Percentiles rank a stretch among this genome's conserved stretches.
These are phyloP conservation scores for Hippopotamus amphibius DNA, from an alignment of 2,113 vertebrate species.

Conservation along the genomic window DNA sequence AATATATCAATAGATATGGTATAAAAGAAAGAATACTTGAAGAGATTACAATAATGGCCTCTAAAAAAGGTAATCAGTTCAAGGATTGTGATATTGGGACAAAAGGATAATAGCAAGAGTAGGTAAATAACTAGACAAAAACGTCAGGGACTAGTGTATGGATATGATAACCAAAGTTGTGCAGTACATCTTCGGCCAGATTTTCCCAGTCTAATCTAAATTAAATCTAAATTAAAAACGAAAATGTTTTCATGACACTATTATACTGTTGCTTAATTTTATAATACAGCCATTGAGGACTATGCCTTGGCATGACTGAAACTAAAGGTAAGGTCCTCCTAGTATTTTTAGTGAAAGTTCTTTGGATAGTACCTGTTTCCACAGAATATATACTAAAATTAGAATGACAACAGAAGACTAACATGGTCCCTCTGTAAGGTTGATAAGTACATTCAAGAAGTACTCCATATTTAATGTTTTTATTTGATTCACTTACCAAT, in stretches of 20 bases:
- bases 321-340: not conserved
- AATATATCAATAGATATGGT: not conserved
- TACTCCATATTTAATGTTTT: not conserved
- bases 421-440: not conserved
- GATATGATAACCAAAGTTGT: not conserved
- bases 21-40: not conserved
- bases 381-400: not conserved
- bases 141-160: not conserved
- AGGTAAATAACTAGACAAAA: slow-evolving; percentile 30
- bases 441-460: slow-evolving; percentile 23
- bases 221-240: slow-evolving; percentile 9
- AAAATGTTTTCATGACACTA: not conserved
- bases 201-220: not conserved
- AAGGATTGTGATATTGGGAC: not conserved
- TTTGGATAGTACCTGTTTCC: not conserved
- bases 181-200: not conserved
- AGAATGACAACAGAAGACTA: not conserved
- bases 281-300: not conserved
- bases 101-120: not conserved
- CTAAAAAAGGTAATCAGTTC: slow-evolving; percentile 41
- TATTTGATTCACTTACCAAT: slow-evolving; percentile 11
- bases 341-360: slow-evolving; percentile 18
- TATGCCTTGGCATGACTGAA: not conserved
- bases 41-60: not conserved
- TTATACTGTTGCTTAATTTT: slow-evolving; percentile 26